Evolutionary conservation across 2,888 invertebrate genomes (phyloP), one percentile per base, ranked within the genome.

Genomic region (Clostera curtula): DNA sequence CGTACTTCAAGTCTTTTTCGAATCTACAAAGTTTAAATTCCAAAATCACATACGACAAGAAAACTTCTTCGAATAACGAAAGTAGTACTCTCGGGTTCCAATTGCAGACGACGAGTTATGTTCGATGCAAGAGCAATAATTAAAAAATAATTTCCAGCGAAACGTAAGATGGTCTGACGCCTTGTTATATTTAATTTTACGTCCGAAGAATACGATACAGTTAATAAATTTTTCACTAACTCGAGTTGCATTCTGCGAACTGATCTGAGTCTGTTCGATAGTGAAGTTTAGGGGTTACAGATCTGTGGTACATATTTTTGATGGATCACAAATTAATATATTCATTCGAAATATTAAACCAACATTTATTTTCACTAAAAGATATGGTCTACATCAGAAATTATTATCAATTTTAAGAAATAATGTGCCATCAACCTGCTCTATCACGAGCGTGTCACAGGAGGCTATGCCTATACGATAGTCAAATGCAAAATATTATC

Each of bases 161-260:
- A 66, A 64, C 50, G 37, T 39, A 57, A 60, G 62, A 59, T 59
- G 58, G 40, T 35, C 48, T 47, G 49, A 38, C 49, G 43, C 44
- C 36, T 49, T 53, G 42, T 47, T 51, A 45, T 65, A 64, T 70
- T 67, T n/a, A n/a, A n/a, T n/a, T n/a, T n/a, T 64, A 65, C 59
- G 53, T 47, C 48, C 43, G 36, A 56, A 67, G 65, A 73, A 76
- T 59, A 50, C 67, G 79, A 80, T 79, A 74, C 69, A 64, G 61
- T 66, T 65, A 70, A 71, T 80, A 79, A 79, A 77, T 73, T 75
- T 65, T 70, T 72, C 61, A 61, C 56, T 62, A 66, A 68, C 64
- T 68, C 61, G 65, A 57, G 66, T 71, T 63, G 72, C 69, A 57
- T 80, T 79, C 82, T 65, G 56, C 73, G 76, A 80, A 80, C 43